Percentiles rank a stretch among this genome's conserved stretches.
phyloP scores from a whole-genome alignment of 2,797 vertebrate species.

The Hydrophis major region DNA sequence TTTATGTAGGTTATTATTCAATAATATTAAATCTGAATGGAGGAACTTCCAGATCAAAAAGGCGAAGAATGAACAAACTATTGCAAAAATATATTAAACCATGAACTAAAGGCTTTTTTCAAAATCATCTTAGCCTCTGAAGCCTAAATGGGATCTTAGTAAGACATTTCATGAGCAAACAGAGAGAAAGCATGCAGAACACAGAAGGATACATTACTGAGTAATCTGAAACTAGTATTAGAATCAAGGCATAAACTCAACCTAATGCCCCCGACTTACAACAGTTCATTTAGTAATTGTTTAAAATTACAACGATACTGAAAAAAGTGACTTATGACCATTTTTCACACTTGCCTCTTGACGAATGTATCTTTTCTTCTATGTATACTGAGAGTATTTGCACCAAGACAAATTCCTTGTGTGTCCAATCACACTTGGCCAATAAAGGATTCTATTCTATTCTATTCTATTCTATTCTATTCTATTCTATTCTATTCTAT shows the following conservation, averaged over 20 bases:
- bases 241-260: neutral
- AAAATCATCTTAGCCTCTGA: neutral
- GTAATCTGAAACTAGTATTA: neutral
- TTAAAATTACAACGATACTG: neutral
- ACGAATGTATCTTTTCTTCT: too few species aligned
- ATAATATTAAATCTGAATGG: neutral
- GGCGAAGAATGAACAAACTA: neutral
- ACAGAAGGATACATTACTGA: neutral
- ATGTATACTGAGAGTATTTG: too few species aligned
- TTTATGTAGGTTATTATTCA: neutral
- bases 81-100: neutral
- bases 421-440: too few species aligned
- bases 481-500: too few species aligned
- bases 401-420: too few species aligned
- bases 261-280: neutral
- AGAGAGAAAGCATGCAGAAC: neutral
- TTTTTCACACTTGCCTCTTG: neutral
- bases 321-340: neutral
- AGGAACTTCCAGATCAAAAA: neutral
- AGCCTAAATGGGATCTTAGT: neutral
- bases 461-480: too few species aligned
- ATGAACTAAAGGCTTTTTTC: neutral
- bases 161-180: neutral
- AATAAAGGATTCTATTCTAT: too few species aligned
- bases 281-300: neutral